Base-by-base conservation (phyloP, 2,888 invertebrate genomes). In the Erebia palarica region DNA sequence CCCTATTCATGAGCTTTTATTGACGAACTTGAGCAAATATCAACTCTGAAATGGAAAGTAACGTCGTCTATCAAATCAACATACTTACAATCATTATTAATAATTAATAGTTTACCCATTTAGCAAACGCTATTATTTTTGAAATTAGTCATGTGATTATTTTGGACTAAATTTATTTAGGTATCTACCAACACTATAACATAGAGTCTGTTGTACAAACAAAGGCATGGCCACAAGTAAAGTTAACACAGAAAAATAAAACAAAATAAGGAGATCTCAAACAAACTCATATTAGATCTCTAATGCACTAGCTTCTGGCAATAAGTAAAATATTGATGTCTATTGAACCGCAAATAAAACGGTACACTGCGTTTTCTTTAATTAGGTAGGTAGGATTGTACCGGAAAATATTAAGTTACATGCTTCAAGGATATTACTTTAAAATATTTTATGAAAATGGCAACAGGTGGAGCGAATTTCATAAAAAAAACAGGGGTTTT, bases 1-100 rank as follows among this genome's bases (percentile, higher is more conserved):
- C 65, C 69, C 68, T 72, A 74, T 74, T 74, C 72, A 74, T 70
- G 72, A 72, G 70, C 70, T 74, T 73, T 71, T 74, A 70, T 70
- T 74, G 64, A 58, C 42, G 65, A 68, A 72, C 68, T 74, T 74
- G 68, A 63, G 70, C 68, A 70, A 72, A 64, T 68, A 69, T 68
- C 60, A 65, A 21, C 55, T 59, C 44, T 57, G 65, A 65, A 68
- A 71, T 21, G 14, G 63, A 55, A 63, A 68, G 16, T 42, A 53
- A 18, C 18, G 11, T 53, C 27, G n/a, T 51, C 14, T 51, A 60
- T 27, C 21, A 0, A 13, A 27, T 16, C 13, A 21, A 4, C 49
- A 53, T 65, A 57, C 18, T 2, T 27, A 27, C 4, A 4, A 2
- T 3, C 0, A 27, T 3, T 4, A 27, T 27, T 27, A 27, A 27